phyloP scores from a whole-genome alignment of 2,113 vertebrate genomes.

The Trematomus loennbergii region DNA sequence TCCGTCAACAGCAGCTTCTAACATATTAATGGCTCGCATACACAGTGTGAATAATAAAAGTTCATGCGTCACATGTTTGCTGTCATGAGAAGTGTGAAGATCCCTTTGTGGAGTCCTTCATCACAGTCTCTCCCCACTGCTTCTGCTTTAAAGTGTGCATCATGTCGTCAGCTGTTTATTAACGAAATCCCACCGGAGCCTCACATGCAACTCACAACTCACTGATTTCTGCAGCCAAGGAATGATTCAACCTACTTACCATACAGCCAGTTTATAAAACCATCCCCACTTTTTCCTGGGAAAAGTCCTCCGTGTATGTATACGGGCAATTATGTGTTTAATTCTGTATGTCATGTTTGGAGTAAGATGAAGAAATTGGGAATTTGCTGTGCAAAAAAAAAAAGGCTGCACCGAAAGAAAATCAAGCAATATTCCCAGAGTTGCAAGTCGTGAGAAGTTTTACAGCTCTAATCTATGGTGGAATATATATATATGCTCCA shows the following conservation, averaged over 20 bases:
- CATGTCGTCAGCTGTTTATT: conserved; percentile 61
- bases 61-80: not conserved
- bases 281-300: not conserved
- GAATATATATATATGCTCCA: conserved; percentile 37
- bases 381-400: not conserved
- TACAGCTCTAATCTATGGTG: conserved; percentile 32
- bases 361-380: conserved; percentile 7
- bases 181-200: conserved; percentile 61
- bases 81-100: conserved; percentile 13
- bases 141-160: conserved; percentile 35
- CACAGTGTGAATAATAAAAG: not conserved
- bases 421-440: not conserved
- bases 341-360: not conserved
- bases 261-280: conserved; percentile 18
- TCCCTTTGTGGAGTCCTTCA: conserved; percentile 43
- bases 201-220: conserved; percentile 35
- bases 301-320: not conserved
- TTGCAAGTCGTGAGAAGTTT: conserved; percentile 27
- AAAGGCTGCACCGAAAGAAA: not conserved
- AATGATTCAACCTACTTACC: conserved; percentile 58
- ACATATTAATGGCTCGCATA: conserved; percentile 4
- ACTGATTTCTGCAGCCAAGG: conserved; percentile 38
- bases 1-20: conserved; percentile 13
- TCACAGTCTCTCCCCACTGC: conserved; percentile 37
- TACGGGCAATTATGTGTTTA: not conserved